Conservation (phyloP, 2,113 vertebrate genomes). For the Chaetops frenatus region DNA sequence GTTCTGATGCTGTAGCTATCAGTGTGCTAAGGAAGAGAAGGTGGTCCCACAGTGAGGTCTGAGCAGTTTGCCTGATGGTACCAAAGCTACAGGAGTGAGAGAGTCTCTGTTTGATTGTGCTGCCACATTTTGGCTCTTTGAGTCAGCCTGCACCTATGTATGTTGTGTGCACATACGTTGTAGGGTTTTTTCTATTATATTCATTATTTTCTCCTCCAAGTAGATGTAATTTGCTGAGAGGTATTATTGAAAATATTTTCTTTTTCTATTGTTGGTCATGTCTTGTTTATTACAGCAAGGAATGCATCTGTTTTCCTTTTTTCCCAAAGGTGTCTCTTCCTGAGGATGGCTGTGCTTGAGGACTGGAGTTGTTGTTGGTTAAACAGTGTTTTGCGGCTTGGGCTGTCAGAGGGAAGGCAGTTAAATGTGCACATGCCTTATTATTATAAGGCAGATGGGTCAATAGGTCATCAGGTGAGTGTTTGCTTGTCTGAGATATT, state of each 20-base stretch:
- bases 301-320: not conserved
- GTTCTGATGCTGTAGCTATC: not conserved
- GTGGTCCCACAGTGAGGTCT: not conserved
- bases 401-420: not conserved
- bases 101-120: not conserved
- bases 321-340: not conserved
- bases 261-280: not conserved
- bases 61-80: not conserved
- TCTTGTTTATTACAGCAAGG: not conserved
- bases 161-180: not conserved
- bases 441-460: not conserved
- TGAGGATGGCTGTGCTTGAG: not conserved
- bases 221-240: not conserved
- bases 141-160: not conserved
- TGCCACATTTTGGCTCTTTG: not conserved
- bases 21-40: not conserved
- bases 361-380: not conserved
- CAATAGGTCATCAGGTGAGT: not conserved
- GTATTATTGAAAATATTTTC: not conserved
- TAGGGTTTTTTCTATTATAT: not conserved
- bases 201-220: not conserved
- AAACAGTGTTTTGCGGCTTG: not conserved
- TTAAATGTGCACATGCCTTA: not conserved
- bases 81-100: not conserved
- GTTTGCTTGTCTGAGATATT: not conserved